Base-by-base conservation (phyloP, 2,888 invertebrate genomes). In the Copidosoma aretas region DNA sequence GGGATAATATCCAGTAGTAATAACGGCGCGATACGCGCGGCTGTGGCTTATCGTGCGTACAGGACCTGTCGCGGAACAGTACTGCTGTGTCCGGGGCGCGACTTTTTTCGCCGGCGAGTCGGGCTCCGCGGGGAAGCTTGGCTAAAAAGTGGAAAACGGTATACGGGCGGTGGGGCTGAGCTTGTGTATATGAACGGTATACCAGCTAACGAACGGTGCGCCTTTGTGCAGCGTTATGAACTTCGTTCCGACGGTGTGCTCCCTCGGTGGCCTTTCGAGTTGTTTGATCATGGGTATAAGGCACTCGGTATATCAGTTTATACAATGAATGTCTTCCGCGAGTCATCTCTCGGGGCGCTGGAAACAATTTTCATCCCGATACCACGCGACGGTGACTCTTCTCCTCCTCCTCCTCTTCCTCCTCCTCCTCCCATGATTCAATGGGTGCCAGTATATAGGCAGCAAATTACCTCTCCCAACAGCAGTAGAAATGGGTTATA, bases 321-420 rank as follows among this genome's bases (percentile, higher is more conserved):
- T 17, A 46, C 43, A 14, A 41, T 10, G 14, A n/a, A n/a, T 57
- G 39, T 57, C 57, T 19, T n/a, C 2, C 10, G 32, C 10, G 32
- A 57, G 57, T 12, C 57, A 57, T 57, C 57, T 25, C 21, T 25
- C 14, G 14, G n/a, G 2, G 5, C 41, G 41, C 14, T 12, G 19
- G 22, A 61, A 61, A 53, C 43, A 41, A 65, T 65, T 43, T 60
- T 65, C 60, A 60, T 32, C 60, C 49, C 64, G 19, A n/a, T n/a
- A n/a, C n/a, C n/a, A n/a, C n/a, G n/a, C n/a, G n/a, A n/a, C n/a
- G n/a, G n/a, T n/a, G n/a, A n/a, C n/a, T n/a, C n/a, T n/a, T n/a
- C n/a, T n/a, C n/a, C n/a, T n/a, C n/a, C n/a, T n/a, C n/a, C n/a
- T n/a, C n/a, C n/a, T n/a, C n/a, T n/a, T n/a, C n/a, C n/a, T n/a